phyloP scores from a whole-genome alignment of 2,888 invertebrate genomes.

The Pegoplata infirma region DNA sequence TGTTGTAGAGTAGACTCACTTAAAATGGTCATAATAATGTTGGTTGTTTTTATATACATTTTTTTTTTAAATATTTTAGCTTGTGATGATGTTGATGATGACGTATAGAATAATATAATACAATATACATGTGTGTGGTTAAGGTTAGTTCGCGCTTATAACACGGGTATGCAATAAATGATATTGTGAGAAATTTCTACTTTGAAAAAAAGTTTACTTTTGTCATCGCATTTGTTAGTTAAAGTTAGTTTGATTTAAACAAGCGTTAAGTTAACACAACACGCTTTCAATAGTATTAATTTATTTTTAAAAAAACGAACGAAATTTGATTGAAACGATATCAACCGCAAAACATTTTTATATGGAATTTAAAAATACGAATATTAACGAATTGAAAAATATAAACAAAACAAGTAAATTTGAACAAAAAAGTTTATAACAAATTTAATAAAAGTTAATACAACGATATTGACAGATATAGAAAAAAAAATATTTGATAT shows the following conservation, averaged over 20 bases:
- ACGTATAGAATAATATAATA: constrained; percentile 48
- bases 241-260: constrained; percentile 59
- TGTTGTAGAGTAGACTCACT: constrained; percentile 8
- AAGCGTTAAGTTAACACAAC: constrained; percentile 55
- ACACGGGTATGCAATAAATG: no score
- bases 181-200: constrained; percentile 20
- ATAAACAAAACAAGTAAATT: neutral
- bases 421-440: neutral
- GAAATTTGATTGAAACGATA: neutral
- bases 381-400: neutral
- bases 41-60: neutral
- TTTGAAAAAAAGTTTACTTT: constrained; percentile 52
- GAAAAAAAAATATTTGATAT: neutral
- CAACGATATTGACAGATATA: constrained; percentile 6
- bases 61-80: neutral
- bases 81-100: constrained; percentile 25
- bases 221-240: constrained; percentile 51
- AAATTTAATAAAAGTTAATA: neutral
- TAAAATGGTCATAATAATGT: constrained; percentile 27
- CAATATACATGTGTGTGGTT: constrained; percentile 35
- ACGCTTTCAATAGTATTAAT: constrained; percentile 32
- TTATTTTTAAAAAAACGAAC: constrained; percentile 9
- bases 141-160: constrained; percentile 49
- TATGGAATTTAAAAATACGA: constrained; percentile 2
- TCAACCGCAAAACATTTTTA: neutral